Evolutionary conservation across 2,797 vertebrate species (phyloP).

Genomic region (Rhynchotus rufescens): DNA sequence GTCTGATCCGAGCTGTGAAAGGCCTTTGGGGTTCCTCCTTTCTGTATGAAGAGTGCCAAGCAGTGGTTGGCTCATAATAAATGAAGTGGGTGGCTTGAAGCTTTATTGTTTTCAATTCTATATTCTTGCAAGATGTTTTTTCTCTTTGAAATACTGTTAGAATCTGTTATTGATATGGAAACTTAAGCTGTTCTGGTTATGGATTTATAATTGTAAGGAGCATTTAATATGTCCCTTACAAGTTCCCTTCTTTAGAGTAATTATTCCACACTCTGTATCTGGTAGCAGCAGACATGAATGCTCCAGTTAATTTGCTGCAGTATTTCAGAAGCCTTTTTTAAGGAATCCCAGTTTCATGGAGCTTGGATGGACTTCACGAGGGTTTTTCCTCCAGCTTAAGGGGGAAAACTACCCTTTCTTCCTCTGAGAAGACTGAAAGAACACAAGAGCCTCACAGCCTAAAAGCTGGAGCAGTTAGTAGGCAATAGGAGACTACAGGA

Average conservation of each 20-base stretch:
- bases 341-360: not conserved
- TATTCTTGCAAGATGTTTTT: conserved; percentile 41
- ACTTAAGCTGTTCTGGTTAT: conserved; percentile 30
- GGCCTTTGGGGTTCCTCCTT: conserved; percentile 36
- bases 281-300: not conserved
- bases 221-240: conserved; percentile 9
- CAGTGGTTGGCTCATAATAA: conserved; percentile 40
- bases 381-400: not conserved
- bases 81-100: conserved; percentile 51
- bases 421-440: not conserved
- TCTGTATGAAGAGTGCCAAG: conserved; percentile 29
- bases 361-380: not conserved
- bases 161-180: conserved; percentile 46
- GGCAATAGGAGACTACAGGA: not conserved
- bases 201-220: conserved; percentile 44
- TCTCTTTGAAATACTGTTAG: conserved; percentile 20
- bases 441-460: not conserved
- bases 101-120: conserved; percentile 52
- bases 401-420: not conserved
- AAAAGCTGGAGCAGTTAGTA: not conserved
- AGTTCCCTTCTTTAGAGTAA: conserved; percentile 8
- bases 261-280: not conserved
- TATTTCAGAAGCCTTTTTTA: conserved; percentile 10
- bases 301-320: not conserved
- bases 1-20: conserved; percentile 21